phyloP scores from a whole-genome alignment of 2,888 invertebrate genomes.

The Dyspetes luteomarginatus region DNA sequence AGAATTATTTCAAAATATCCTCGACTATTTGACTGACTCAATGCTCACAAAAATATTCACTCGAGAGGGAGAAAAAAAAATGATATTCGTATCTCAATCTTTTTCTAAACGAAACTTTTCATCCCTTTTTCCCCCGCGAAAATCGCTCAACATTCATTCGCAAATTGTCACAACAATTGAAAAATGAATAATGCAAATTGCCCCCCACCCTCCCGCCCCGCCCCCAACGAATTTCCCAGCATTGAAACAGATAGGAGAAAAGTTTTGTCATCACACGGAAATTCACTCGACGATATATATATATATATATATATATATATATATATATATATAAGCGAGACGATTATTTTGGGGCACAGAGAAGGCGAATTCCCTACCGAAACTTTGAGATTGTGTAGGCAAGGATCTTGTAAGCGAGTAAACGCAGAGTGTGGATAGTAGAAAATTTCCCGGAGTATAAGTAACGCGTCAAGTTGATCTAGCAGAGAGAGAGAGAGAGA shows the following conservation, averaged over 20 bases:
- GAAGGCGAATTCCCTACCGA: slow-evolving; percentile 6
- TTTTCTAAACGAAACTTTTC: neutral
- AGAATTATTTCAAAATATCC: too few species aligned
- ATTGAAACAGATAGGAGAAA: slow-evolving; percentile 25
- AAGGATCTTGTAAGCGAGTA: slow-evolving; percentile 43
- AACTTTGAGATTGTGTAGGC: slow-evolving; percentile 49
- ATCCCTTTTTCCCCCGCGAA: neutral
- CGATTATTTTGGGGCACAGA: slow-evolving; percentile 35
- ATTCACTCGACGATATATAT: slow-evolving; percentile 35
- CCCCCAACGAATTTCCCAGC: slow-evolving; percentile 25
- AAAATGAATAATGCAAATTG: slow-evolving; percentile 57
- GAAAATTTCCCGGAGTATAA: slow-evolving; percentile 39
- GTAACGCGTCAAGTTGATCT: slow-evolving; percentile 43
- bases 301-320: slow-evolving; percentile 11
- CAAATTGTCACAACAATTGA: slow-evolving; percentile 30
- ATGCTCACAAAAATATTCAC: neutral
- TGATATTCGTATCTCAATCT: neutral
- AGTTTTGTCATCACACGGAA: slow-evolving; percentile 35
- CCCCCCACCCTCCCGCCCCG: slow-evolving; percentile 16
- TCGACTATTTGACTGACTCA: too few species aligned
- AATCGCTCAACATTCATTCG: slow-evolving; percentile 45
- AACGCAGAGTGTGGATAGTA: slow-evolving; percentile 35
- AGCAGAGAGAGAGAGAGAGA: slow-evolving; percentile 19
- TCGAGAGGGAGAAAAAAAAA: neutral
- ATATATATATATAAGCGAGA: neutral